phyloP scores from a whole-genome alignment of 92 coral and sea anemone genomes.

The Phymanthus crucifer region DNA sequence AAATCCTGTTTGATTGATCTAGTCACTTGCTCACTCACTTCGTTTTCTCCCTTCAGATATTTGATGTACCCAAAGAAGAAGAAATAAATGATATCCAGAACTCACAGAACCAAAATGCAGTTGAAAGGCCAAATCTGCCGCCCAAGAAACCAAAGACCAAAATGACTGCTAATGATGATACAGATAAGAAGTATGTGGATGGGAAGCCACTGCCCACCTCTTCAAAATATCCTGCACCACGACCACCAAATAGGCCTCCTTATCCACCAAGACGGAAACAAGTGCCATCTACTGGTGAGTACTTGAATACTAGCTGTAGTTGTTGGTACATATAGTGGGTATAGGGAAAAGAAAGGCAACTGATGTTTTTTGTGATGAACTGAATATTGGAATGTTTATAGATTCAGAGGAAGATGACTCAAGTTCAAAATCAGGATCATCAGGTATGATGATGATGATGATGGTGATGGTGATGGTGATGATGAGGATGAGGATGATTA shows the following conservation, averaged over 20 bases:
- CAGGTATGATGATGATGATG: slow-evolving; percentile 28
- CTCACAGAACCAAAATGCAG: slow-evolving; percentile 14
- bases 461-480: not conserved
- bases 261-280: slow-evolving; percentile 34
- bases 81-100: slow-evolving; percentile 20
- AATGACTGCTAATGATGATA: not conserved
- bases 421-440: slow-evolving; percentile 65
- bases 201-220: slow-evolving; percentile 29
- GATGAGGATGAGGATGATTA: not conserved
- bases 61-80: slow-evolving; percentile 49
- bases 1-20: too few species aligned
- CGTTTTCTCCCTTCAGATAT: slow-evolving; percentile 27
- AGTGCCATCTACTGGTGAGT: slow-evolving; percentile 26
- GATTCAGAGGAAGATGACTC: slow-evolving; percentile 76
- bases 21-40: too few species aligned
- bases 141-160: slow-evolving; percentile 28
- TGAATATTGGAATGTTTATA: not conserved
- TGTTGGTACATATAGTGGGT: not conserved
- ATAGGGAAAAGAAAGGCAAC: not conserved
- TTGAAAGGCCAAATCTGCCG: slow-evolving; percentile 16
- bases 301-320: not conserved
- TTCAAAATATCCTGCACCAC: slow-evolving; percentile 55
- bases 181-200: slow-evolving; percentile 15
- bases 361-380: not conserved
- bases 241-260: slow-evolving; percentile 44